These are phyloP conservation scores for Sterrhoptilus dennistouni DNA, from an alignment of 2,113 vertebrate species.

Conservation along the genomic window DNA sequence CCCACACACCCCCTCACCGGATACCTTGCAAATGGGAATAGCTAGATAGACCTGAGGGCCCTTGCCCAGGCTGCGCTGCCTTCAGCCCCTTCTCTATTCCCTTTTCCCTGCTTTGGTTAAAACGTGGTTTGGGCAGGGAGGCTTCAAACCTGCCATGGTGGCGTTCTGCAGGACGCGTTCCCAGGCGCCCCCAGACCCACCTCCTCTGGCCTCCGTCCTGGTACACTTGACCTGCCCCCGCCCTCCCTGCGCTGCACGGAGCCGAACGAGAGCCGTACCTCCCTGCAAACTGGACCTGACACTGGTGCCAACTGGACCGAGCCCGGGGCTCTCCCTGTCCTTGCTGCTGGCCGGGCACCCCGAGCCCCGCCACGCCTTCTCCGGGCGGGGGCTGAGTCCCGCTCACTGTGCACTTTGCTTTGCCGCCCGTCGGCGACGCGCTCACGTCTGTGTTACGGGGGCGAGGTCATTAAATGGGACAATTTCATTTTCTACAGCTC, in stretches of 20 bases:
- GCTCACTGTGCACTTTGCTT: slow-evolving; percentile 57
- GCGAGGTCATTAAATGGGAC: slow-evolving; percentile 61
- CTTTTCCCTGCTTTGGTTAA: slow-evolving; percentile 37
- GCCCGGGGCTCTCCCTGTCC: not conserved
- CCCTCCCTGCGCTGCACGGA: not conserved
- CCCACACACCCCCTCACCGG: not conserved
- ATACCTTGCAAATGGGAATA: slow-evolving; percentile 29
- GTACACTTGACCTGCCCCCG: not conserved
- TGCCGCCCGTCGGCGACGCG: not conserved
- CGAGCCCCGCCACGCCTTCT: not conserved
- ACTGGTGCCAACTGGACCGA: slow-evolving; percentile 34
- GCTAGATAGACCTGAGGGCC: not conserved
- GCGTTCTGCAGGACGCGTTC: not conserved
- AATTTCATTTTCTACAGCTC: slow-evolving; percentile 56
- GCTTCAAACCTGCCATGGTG: not conserved
- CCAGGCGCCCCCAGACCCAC: not conserved
- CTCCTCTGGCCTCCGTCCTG: not conserved
- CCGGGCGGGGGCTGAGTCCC: not conserved
- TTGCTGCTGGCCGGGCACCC: not conserved
- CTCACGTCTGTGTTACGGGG: slow-evolving; percentile 3
- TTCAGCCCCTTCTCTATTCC: slow-evolving; percentile 2
- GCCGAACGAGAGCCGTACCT: not conserved
- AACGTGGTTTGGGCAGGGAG: not conserved
- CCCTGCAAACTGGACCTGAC: slow-evolving; percentile 57
- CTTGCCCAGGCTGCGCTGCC: not conserved